Base-by-base conservation (phyloP, 2,888 invertebrate species). In the Lepidonotus clava region DNA sequence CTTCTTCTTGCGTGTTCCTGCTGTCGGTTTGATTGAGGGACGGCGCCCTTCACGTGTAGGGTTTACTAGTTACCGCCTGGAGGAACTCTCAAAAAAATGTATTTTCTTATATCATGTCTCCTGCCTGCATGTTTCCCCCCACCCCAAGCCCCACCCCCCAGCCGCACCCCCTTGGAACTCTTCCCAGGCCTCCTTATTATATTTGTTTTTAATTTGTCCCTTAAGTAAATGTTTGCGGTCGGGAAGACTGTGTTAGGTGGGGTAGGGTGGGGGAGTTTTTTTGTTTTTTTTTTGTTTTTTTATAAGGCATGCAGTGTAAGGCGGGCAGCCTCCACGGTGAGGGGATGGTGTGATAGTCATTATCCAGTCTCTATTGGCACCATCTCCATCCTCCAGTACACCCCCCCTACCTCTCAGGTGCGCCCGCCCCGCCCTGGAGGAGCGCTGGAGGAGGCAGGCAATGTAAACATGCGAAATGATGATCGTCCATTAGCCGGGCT, bases 401-500 rank as follows among this genome's bases (percentile, higher is more conserved):
- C 46, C 46, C 46, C 46, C 46, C 46, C 8, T 46, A 6, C 6
- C 18, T 32, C 56, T 4, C 56, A 11, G 11, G 18, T n/a, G 28
- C 21, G 8, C 61, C 61, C 61, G 24, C 61, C 24, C 28, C 24
- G 28, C 8, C 61, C 4, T 61, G 76, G 76, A 40, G 41, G 76
- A 76, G 76, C 18, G 6, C 11, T 34, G 36, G 28, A 21, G 38
- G 32, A 28, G 67, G 24, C 67, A 24, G n/a, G 24, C 21, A 28
- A 28, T 76, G 76, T 76, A 76, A 36, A 76, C 76, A 76, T 40
- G 76, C 76, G 76, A 76, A 40, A 76, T 76, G 76, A 36, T 76
- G 41, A 76, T 76, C 76, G 76, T 34, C 76, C 76, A 76, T 76
- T 76, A 76, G 21, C 36, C 11, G 36, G 21, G 38, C 38, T 76